Conservation (phyloP, 2,888 invertebrate genomes). For the Trypoxylon attenuatum region DNA sequence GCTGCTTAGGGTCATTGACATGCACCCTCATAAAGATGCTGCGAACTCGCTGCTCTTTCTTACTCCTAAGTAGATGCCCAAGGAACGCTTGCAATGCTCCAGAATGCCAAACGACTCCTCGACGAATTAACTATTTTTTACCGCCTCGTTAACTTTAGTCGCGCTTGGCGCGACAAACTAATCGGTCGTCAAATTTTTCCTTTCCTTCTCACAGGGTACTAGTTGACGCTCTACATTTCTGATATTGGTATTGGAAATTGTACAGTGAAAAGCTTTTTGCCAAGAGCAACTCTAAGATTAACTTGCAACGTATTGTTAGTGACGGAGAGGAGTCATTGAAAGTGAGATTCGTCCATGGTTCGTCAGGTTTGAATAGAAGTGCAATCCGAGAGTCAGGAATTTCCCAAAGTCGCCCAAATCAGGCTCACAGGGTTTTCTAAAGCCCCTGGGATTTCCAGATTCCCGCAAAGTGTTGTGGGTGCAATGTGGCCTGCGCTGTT, state of each 20-base stretch:
- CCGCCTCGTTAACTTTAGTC: slow-evolving; percentile 21
- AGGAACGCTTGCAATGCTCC: slow-evolving; percentile 48
- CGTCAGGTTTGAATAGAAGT: too few species aligned
- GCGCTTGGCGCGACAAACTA: slow-evolving; percentile 16
- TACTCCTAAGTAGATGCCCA: slow-evolving; percentile 42
- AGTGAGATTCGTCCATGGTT: too few species aligned
- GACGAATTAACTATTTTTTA: slow-evolving; percentile 53
- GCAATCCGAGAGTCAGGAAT: neutral
- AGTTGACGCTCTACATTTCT: too few species aligned
- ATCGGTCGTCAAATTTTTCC: slow-evolving; percentile 32
- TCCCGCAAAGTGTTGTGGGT: neutral
- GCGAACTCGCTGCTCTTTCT: slow-evolving; percentile 40
- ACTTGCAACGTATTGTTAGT: too few species aligned
- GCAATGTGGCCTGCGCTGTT: neutral
- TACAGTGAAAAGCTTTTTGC: too few species aligned
- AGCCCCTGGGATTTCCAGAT: neutral
- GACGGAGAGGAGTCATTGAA: too few species aligned
- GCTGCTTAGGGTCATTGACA: slow-evolving; percentile 56
- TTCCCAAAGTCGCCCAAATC: neutral
- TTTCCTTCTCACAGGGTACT: neutral
- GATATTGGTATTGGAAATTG: too few species aligned
- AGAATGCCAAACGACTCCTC: slow-evolving; percentile 30
- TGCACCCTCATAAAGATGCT: slow-evolving; percentile 56
- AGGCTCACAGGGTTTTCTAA: neutral
- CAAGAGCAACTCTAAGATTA: too few species aligned